Conservation (phyloP, 2,113 vertebrate genomes). For the Protobothrops mucrosquamatus region DNA sequence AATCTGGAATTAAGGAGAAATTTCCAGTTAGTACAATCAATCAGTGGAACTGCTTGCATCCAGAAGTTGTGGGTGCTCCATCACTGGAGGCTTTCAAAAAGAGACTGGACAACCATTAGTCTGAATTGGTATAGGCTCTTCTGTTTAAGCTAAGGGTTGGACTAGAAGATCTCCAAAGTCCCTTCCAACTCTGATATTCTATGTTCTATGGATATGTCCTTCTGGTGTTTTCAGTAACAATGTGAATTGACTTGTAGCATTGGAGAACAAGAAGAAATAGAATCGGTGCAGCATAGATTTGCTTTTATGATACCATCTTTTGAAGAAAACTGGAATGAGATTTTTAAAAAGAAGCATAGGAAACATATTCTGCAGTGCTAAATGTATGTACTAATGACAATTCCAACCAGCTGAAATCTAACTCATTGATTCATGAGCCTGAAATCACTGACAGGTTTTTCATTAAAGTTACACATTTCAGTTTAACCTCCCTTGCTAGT, state of each 20-base stretch:
- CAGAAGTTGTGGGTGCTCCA: neutral
- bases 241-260: neutral
- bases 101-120: neutral
- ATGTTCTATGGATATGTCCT: neutral
- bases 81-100: neutral
- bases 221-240: neutral
- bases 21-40: neutral
- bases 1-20: neutral
- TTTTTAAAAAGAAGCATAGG: neutral
- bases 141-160: neutral
- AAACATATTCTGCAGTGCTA: neutral
- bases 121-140: neutral
- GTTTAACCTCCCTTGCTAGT: neutral
- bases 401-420: neutral
- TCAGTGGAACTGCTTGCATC: too few relatives aligned
- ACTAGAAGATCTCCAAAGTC: neutral
- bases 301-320: neutral
- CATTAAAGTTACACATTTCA: neutral
- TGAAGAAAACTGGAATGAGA: neutral
- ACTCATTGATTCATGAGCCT: neutral
- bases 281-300: neutral
- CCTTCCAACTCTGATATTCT: neutral
- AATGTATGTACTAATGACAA: neutral
- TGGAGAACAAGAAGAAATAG: neutral
- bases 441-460: neutral